Percentiles rank a stretch among this genome's conserved stretches.
Conservation (phyloP, 92 coral and sea anemone genomes). For the Plumapathes pennacea region DNA sequence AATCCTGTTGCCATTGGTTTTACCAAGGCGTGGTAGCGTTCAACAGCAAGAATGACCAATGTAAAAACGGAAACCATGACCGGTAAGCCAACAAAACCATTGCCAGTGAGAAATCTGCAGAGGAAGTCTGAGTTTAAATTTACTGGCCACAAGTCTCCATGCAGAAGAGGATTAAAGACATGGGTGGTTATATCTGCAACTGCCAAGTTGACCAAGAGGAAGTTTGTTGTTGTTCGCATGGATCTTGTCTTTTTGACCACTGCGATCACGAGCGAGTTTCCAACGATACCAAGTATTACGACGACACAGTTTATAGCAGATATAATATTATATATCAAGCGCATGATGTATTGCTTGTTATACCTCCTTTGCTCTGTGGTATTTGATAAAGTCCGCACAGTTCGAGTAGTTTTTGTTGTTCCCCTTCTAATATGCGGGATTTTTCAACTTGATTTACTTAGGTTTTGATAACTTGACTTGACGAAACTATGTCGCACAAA, state of each 20-base stretch:
- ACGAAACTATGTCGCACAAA: too few relatives aligned
- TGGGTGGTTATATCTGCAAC: slow-evolving; percentile 36
- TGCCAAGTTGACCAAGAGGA: slow-evolving; percentile 40
- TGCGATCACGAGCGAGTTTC: slow-evolving; percentile 35
- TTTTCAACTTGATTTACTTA: too few relatives aligned
- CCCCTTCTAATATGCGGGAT: too few relatives aligned
- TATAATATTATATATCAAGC: too few relatives aligned
- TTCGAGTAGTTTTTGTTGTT: too few relatives aligned
- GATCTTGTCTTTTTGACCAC: slow-evolving; percentile 39
- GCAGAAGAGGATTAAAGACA: too few relatives aligned
- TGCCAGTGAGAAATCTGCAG: slow-evolving; percentile 57
- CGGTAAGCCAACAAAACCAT: slow-evolving; percentile 62
- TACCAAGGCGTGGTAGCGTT: slow-evolving; percentile 69
- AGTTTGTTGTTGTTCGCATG: slow-evolving; percentile 49
- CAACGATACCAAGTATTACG: slow-evolving; percentile 25
- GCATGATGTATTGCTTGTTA: too few relatives aligned
- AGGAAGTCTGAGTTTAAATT: too few relatives aligned
- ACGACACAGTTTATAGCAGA: too few relatives aligned
- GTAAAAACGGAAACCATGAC: slow-evolving; percentile 65
- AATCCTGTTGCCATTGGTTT: slow-evolving; percentile 51
- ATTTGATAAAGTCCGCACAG: too few relatives aligned
- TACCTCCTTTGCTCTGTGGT: too few relatives aligned
- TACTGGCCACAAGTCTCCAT: background rate
- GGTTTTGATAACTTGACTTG: too few relatives aligned
- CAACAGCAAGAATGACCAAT: slow-evolving; percentile 58